Conservation (phyloP, 2,113 vertebrate species). For the Nothocercus nigrocapillus region DNA sequence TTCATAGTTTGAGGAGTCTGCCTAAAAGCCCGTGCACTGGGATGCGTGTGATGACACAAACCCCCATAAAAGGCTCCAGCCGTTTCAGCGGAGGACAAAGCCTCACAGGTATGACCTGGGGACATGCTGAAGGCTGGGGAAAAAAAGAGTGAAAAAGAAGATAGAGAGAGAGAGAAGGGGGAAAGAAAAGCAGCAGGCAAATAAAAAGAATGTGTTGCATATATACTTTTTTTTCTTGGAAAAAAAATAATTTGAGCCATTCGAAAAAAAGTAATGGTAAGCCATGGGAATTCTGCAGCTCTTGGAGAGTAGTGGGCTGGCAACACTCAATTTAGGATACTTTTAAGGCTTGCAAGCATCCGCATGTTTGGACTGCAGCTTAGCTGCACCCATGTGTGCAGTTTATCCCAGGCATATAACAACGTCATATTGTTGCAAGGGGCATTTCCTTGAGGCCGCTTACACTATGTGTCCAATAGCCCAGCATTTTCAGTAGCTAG, state of each 20-base stretch:
- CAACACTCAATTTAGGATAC: background rate
- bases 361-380: background rate
- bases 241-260: background rate
- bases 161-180: background rate
- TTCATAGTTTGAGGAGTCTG: conserved; percentile 66
- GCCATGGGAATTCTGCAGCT: background rate
- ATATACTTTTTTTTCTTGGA: background rate
- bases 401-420: background rate
- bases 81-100: conserved; percentile 41
- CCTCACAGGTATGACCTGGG: conserved; percentile 43
- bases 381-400: background rate
- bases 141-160: background rate
- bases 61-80: conserved; percentile 52
- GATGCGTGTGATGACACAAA: conserved; percentile 59
- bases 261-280: background rate
- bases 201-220: conserved; percentile 14
- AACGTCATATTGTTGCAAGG: background rate
- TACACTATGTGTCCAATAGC: background rate
- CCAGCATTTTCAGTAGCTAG: background rate
- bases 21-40: conserved; percentile 53
- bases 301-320: background rate
- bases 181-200: background rate
- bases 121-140: conserved; percentile 32
- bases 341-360: background rate
- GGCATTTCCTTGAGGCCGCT: background rate